phyloP scores from a whole-genome alignment of 1,140 invertebrate species.

The Thaumetopoea pityocampa region DNA sequence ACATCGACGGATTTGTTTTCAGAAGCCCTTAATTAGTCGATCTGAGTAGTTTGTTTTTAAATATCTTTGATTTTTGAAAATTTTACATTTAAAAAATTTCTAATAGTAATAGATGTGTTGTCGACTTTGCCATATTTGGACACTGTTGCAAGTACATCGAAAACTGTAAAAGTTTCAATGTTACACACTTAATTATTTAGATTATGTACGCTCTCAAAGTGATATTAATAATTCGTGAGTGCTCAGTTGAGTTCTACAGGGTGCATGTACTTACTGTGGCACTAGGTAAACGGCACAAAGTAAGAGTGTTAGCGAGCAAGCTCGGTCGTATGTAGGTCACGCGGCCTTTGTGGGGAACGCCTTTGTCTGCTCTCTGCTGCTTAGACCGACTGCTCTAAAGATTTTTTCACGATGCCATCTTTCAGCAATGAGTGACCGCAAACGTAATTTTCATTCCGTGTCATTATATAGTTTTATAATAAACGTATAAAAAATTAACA shows the following conservation, averaged over 20 bases:
- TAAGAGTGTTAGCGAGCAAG: conserved; percentile 51
- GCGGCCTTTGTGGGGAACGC: conserved; percentile 38
- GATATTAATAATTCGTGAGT: conserved; percentile 14
- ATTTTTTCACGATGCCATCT: conserved; percentile 28
- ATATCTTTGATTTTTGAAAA: no score
- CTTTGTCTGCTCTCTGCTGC: conserved; percentile 56
- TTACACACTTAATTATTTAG: background rate
- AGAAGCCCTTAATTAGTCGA: no score
- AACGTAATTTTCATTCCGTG: conserved; percentile 17
- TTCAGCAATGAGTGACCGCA: conserved; percentile 33
- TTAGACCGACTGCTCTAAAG: no score
- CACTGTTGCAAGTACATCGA: no score
- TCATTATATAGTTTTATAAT: conserved; percentile 5
- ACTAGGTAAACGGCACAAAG: conserved; percentile 38
- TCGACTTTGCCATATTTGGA: no score
- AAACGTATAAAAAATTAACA: background rate
- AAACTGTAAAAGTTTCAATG: no score
- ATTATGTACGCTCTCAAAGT: conserved; percentile 1
- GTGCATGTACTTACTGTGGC: conserved; percentile 18
- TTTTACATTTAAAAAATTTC: no score
- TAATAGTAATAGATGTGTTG: no score
- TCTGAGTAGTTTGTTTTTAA: no score
- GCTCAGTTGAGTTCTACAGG: conserved; percentile 3
- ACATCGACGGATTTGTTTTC: no score
- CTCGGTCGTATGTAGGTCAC: conserved; percentile 47